These are phyloP conservation scores for Lacanobia oleracea DNA, from an alignment of 2,888 invertebrate genomes.

Conservation along the genomic window DNA sequence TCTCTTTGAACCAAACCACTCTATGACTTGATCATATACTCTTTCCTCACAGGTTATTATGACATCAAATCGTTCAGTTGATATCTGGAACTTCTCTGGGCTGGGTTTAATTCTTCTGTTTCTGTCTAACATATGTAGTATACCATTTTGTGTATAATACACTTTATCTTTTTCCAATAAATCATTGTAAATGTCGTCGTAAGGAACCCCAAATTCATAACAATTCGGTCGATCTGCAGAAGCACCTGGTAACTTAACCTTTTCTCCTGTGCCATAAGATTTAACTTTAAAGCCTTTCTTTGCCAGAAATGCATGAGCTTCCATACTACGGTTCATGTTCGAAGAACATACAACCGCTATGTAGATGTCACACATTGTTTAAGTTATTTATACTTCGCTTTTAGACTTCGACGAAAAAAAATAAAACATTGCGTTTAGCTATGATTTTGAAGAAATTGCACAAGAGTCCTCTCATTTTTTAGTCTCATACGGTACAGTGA, in stretches of 20 bases:
- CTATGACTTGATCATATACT: conserved; percentile 99
- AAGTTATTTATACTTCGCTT: conserved; percentile 21
- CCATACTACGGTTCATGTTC: conserved; percentile 99
- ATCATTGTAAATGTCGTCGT: conserved; percentile 99
- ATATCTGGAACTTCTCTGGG: conserved; percentile 98
- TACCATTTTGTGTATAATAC: conserved; percentile 99
- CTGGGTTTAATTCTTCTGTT: conserved; percentile 98
- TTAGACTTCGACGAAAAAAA: conserved; percentile 20
- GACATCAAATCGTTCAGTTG: conserved; percentile 97
- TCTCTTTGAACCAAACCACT: conserved; percentile 96
- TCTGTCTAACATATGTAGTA: conserved; percentile 99
- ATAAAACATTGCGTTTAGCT: conserved; percentile 41
- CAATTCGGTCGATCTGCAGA: conserved; percentile 98
- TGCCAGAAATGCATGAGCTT: conserved; percentile 98
- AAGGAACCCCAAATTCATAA: conserved; percentile 98
- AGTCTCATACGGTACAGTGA: conserved; percentile 2
- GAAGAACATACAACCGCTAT: conserved; percentile 99
- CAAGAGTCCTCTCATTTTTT: conserved; percentile 35
- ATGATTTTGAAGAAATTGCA: conserved; percentile 24
- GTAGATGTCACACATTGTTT: conserved; percentile 89
- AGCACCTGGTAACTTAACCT: conserved; percentile 99
- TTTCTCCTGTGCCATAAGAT: conserved; percentile 98
- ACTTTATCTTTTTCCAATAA: conserved; percentile 96
- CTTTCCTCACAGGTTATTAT: conserved; percentile 99
- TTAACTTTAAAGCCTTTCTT: conserved; percentile 99